Base-by-base conservation (phyloP, 1,140 invertebrate species). In the Orchesella cincta region DNA sequence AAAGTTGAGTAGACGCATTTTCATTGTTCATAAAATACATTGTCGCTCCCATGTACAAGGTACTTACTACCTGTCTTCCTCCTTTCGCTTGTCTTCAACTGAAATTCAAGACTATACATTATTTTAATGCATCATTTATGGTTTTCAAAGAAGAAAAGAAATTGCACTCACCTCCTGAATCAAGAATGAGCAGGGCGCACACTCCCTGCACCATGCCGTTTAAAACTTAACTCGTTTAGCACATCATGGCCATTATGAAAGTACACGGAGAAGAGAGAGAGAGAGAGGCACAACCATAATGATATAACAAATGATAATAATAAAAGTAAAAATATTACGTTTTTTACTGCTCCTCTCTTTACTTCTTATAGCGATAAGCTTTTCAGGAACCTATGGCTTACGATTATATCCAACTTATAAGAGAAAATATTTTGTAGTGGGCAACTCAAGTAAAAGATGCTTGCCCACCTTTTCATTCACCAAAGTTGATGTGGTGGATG, bases 51-150 rank as follows among this genome's bases (percentile, higher is more conserved):
- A 29, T 29, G 8, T 67, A 67, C 31, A 33, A 26, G 62, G 33
- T 67, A n/a, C 52, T 57, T 67, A 67, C 62, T 67, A 67, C 62
- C 62, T 67, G 62, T 67, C 62, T 67, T 62, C 8, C 54, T 62
- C 23, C 54, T 18, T 62, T 26, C 23, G 14, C 52, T 26, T 57
- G 14, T 57, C 23, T 14, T 57, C 23, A 26, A 57, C 8, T 3
- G 23, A 57, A 57, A 18, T 23, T 57, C 23, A 57, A 18, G 52
- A 23, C 52, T 57, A 46, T 46, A 46, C 39, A 46, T 46, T 46
- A 46, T 57, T 33, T 67, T 67, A 18, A 67, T 67, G 62, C 26
- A 23, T 67, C 23, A 18, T 31, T 67, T 23, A 18, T 12, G 8
- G 28, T 67, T 8, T 67, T 8, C 29, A 67, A 8, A 31, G 62